Conservation (phyloP, 2,113 vertebrate genomes). For the Bombycilla garrulus region DNA sequence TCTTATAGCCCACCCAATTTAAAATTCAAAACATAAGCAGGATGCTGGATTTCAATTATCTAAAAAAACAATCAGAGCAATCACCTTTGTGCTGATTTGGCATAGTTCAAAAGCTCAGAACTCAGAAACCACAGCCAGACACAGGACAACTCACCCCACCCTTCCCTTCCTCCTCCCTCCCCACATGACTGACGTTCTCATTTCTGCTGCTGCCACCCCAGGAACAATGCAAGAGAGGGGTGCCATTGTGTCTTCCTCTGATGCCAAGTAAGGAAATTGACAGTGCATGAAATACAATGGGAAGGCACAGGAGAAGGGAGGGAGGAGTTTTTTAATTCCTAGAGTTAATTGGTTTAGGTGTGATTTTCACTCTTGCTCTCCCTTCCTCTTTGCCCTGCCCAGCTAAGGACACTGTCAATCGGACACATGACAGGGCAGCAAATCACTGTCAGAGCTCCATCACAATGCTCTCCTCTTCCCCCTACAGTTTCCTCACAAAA, state of each 20-base stretch:
- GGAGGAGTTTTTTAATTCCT: not conserved
- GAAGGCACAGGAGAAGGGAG: not conserved
- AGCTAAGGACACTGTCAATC: fast-evolving
- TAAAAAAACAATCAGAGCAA: not conserved
- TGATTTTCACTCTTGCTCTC: not conserved
- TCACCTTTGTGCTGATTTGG: not conserved
- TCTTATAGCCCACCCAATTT: not conserved
- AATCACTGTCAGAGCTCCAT: not conserved
- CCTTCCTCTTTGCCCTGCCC: not conserved
- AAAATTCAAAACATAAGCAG: not conserved
- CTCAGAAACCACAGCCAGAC: not conserved
- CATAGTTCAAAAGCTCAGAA: not conserved
- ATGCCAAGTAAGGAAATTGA: not conserved
- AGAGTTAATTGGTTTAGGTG: not conserved
- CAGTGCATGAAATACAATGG: not conserved
- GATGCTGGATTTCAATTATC: not conserved
- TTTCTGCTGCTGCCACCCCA: not conserved
- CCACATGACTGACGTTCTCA: not conserved
- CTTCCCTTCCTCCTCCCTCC: not conserved
- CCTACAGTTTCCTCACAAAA: not conserved
- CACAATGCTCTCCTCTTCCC: not conserved
- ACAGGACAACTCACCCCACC: not conserved
- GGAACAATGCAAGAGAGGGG: not conserved
- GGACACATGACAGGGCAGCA: not conserved
- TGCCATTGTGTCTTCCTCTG: not conserved